Evolutionary conservation across 2,888 invertebrate genomes (phyloP).

Genomic region (Sipha maydis): DNA sequence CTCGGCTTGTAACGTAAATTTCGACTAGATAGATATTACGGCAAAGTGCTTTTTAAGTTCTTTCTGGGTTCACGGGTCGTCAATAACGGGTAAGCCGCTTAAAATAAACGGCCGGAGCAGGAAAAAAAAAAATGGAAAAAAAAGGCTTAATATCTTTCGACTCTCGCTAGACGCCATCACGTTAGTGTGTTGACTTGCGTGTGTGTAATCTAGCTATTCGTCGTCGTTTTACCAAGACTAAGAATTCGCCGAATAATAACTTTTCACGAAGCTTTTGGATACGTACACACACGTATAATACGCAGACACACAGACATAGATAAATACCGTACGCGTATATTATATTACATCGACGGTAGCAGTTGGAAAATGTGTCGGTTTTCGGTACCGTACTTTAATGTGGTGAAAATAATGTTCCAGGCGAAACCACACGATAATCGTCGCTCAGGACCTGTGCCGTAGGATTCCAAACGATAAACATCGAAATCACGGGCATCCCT

Average conservation of each 20-base stretch:
- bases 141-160: constrained; percentile 2
- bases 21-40: constrained; percentile 6
- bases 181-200: background rate
- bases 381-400: no score
- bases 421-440: no score
- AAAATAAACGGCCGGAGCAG: background rate
- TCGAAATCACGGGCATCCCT: no score
- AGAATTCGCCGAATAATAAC: no score
- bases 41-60: constrained; percentile 34
- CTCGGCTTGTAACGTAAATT: background rate
- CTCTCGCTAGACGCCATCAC: background rate
- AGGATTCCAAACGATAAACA: no score
- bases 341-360: no score
- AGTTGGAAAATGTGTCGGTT: no score
- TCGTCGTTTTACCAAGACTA: background rate
- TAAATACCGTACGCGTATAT: no score
- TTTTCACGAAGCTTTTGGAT: background rate
- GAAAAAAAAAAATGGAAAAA: background rate
- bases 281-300: no score
- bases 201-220: constrained; percentile 16
- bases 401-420: no score
- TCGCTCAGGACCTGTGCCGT: no score
- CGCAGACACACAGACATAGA: no score
- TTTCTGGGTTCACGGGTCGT: constrained; percentile 23
- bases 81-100: constrained; percentile 28